phyloP scores from a whole-genome alignment of 2,113 vertebrate genomes.

The Danionella cerebrum region DNA sequence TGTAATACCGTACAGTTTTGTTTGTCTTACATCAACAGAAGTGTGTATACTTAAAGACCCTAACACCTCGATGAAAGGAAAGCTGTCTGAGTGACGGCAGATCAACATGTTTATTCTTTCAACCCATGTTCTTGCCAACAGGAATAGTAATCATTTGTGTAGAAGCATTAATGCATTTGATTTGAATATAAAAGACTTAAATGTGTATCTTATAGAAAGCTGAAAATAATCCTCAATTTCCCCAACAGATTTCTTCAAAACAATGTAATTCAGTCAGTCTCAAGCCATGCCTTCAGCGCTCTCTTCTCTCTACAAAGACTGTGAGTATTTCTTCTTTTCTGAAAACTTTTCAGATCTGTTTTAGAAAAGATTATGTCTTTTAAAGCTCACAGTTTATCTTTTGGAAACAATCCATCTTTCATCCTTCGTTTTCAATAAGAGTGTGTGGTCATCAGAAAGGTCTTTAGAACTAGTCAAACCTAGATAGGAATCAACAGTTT shows the following conservation, averaged over 20 bases:
- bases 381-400: no score
- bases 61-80: background rate
- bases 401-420: no score
- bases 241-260: slow-evolving; percentile 66
- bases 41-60: background rate
- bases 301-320: slow-evolving; percentile 62
- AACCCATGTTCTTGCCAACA: no score
- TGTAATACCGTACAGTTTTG: background rate
- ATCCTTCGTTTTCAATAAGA: background rate
- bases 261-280: slow-evolving; percentile 65
- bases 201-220: no score
- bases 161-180: background rate
- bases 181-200: background rate
- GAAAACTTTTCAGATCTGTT: background rate
- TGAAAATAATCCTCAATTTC: no score
- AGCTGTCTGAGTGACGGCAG: background rate
- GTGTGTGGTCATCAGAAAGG: background rate
- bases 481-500: background rate
- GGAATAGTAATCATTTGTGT: no score
- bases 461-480: background rate
- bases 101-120: background rate
- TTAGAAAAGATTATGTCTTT: background rate
- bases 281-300: slow-evolving; percentile 64
- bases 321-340: slow-evolving; percentile 57
- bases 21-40: background rate